Base-by-base conservation (phyloP, 2,888 invertebrate species). In the Acanthosepion esculentum region DNA sequence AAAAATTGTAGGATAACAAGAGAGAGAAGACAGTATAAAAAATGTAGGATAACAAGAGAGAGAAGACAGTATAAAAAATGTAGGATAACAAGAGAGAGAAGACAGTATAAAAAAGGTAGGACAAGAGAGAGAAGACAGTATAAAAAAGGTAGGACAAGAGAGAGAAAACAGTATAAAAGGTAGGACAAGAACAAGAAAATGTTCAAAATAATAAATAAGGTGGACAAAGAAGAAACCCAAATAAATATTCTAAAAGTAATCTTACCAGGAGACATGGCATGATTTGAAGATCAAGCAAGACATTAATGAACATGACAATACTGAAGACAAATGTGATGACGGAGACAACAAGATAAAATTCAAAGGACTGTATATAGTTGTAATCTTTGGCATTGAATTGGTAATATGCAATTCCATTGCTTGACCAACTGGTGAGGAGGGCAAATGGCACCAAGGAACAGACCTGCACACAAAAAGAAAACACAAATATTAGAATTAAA, bases 341-440 rank as follows among this genome's bases (percentile, higher is more conserved):
- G 12, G 95, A 95, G 94, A 95, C 95, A n/a, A 95, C 95, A 64
- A 95, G 94, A 94, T 95, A 95, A 93, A 95, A 96, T 41, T 95
- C 95, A 94, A 96, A 95, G 55, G 95, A 95, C 91, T 95, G 94
- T 12, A 95, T 93, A n/a, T 95, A 94, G 94, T 95, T 95, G 94
- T 95, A 95, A 92, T 96, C 96, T 41, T 95, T 95, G 4, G 78
- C 55, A 91, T 95, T 95, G 48, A 96, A 95, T n/a, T 95, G 95
- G 59, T 94, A 94, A 94, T 96, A 96, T 10, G 95, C 94, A 8
- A 96, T 93, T 53, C 95, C 95, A 48, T 95, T 95, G 94, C 95
- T 95, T 33, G 94, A 95, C 96, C 96, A 96, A 7, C 95, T 95
- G 94, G 95, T 95, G 33, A 95, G 95, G 18, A 95, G 91, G 26